These are phyloP conservation scores for Anodontia alba DNA, from an alignment of 2,888 invertebrate species.

Conservation along the genomic window DNA sequence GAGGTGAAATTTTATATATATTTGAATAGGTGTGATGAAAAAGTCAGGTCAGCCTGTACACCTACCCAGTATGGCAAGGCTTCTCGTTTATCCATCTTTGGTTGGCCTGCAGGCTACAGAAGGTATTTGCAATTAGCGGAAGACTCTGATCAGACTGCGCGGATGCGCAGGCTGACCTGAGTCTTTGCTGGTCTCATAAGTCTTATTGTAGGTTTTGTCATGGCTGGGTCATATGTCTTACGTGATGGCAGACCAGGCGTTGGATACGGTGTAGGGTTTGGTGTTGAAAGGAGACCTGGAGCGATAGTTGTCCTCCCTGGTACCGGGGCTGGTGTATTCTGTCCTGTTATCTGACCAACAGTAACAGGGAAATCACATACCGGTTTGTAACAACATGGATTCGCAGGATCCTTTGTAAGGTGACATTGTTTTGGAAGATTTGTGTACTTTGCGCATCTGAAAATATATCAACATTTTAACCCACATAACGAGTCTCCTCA, in stretches of 20 bases:
- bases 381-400: constrained; percentile 71
- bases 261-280: constrained; percentile 47
- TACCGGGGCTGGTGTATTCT: constrained; percentile 49
- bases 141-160: too few relatives aligned
- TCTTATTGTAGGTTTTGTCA: too few relatives aligned
- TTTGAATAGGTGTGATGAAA: too few relatives aligned
- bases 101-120: too few relatives aligned
- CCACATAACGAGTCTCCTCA: neutral
- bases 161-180: too few relatives aligned
- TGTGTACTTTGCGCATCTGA: constrained; percentile 66
- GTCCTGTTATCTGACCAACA: constrained; percentile 54
- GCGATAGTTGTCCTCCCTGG: constrained; percentile 43
- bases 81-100: too few relatives aligned
- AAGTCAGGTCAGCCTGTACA: too few relatives aligned
- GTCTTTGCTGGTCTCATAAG: too few relatives aligned
- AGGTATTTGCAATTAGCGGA: too few relatives aligned
- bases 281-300: constrained; percentile 42
- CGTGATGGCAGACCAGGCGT: constrained; percentile 63
- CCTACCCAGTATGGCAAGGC: too few relatives aligned
- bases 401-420: constrained; percentile 68
- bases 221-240: too few relatives aligned
- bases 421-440: constrained; percentile 65
- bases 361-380: constrained; percentile 65
- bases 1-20: too few relatives aligned
- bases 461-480: neutral